Conservation (phyloP, 2,113 vertebrate species). For the Riparia riparia region DNA sequence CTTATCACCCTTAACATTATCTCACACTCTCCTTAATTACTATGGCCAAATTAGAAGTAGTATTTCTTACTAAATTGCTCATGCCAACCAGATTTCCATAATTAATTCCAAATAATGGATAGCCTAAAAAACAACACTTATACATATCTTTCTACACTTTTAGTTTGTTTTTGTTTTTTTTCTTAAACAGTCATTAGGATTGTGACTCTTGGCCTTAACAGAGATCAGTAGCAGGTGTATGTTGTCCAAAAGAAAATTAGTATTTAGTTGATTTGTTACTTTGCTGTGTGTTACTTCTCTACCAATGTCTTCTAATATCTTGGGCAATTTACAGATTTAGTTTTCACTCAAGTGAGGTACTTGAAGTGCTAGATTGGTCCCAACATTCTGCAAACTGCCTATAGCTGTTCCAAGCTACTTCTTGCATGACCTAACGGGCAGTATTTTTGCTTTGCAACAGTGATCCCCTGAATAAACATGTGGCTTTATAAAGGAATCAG, state of each 20-base stretch:
- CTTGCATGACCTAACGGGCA: background rate
- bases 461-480: slow-evolving; percentile 14
- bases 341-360: background rate
- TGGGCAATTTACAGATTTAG: slow-evolving; percentile 29
- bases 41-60: background rate
- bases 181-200: background rate
- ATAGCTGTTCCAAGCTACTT: slow-evolving; percentile 27
- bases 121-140: background rate
- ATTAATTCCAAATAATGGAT: background rate
- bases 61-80: background rate
- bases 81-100: background rate
- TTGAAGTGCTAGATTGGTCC: background rate
- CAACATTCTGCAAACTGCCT: background rate
- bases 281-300: background rate
- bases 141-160: background rate
- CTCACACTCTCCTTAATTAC: background rate
- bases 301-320: background rate
- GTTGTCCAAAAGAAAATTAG: background rate
- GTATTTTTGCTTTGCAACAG: background rate
- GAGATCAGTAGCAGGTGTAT: background rate
- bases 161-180: background rate
- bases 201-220: background rate
- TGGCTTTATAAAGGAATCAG: background rate
- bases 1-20: background rate
- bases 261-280: background rate